Evolutionary conservation across 1,140 invertebrate species (phyloP).

Genomic region (Drosophila yakuba): DNA sequence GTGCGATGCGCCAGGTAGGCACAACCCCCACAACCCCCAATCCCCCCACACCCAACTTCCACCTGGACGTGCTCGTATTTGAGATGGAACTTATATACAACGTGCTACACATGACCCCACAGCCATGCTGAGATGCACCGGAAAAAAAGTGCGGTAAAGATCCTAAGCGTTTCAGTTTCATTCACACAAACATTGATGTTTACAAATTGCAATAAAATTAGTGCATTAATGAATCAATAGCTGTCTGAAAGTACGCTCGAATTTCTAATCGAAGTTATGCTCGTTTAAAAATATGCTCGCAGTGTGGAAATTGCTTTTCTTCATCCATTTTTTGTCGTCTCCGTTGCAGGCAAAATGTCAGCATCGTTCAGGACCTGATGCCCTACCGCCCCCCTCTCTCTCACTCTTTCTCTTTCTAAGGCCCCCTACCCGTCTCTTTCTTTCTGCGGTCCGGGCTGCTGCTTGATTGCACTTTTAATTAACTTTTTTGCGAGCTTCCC

Average conservation of each 20-base stretch:
- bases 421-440: slow-evolving; percentile 8
- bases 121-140: neutral
- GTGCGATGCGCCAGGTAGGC: slow-evolving; percentile 31
- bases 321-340: slow-evolving; percentile 43
- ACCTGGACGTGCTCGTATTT: slow-evolving; percentile 47
- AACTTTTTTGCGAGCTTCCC: slow-evolving; percentile 66
- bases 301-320: slow-evolving; percentile 32
- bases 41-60: slow-evolving; percentile 1
- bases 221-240: too few relatives aligned
- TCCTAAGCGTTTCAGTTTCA: too few relatives aligned
- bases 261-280: too few relatives aligned
- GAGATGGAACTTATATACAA: slow-evolving; percentile 50
- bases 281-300: too few relatives aligned
- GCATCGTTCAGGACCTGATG: slow-evolving; percentile 50
- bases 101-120: slow-evolving; percentile 35
- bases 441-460: slow-evolving; percentile 43
- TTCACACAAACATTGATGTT: too few relatives aligned
- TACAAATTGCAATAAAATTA: too few relatives aligned
- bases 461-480: slow-evolving; percentile 83
- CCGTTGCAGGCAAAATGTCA: slow-evolving; percentile 50
- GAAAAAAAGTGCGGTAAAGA: neutral
- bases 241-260: too few relatives aligned
- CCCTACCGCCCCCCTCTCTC: slow-evolving; percentile 26
- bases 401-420: slow-evolving; percentile 30
- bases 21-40: neutral